phyloP scores from a whole-genome alignment of 2,888 invertebrate genomes.

The Colostygia pectinataria region DNA sequence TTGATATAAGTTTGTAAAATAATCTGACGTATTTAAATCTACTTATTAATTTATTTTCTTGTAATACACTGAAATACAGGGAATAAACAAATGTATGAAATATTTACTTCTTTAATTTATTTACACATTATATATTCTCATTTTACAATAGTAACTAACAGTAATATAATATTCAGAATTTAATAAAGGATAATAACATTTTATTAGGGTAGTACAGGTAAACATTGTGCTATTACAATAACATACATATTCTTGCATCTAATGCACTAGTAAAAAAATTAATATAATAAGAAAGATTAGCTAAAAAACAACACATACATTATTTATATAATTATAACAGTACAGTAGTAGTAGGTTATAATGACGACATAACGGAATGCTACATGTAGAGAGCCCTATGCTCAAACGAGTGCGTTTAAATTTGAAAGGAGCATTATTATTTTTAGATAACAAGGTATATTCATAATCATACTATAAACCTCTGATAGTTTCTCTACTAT shows the following conservation, averaged over 20 bases:
- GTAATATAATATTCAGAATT: slow-evolving; percentile 7
- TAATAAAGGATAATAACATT: slow-evolving; percentile 3
- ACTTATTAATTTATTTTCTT: slow-evolving; percentile 13
- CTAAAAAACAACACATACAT: no score
- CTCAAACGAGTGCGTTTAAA: no score
- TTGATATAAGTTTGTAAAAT: no score
- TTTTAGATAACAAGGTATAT: no score
- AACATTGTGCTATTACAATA: slow-evolving; percentile 11
- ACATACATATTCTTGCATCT: slow-evolving; percentile 3
- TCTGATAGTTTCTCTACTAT: no score
- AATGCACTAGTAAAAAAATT: slow-evolving; percentile 13
- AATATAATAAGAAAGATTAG: neutral
- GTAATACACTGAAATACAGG: slow-evolving; percentile 40
- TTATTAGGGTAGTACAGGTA: slow-evolving; percentile 10
- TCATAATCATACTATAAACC: no score
- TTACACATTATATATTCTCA: slow-evolving; percentile 65
- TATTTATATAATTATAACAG: no score
- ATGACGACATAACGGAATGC: no score
- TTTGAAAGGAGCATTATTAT: no score
- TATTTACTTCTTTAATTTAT: slow-evolving; percentile 56
- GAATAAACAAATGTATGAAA: slow-evolving; percentile 43
- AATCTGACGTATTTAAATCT: no score
- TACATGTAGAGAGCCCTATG: no score
- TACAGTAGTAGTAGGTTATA: no score
- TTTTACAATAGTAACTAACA: slow-evolving; percentile 52